phyloP scores from a whole-genome alignment of 2,888 invertebrate species.

The Griposia aprilina region DNA sequence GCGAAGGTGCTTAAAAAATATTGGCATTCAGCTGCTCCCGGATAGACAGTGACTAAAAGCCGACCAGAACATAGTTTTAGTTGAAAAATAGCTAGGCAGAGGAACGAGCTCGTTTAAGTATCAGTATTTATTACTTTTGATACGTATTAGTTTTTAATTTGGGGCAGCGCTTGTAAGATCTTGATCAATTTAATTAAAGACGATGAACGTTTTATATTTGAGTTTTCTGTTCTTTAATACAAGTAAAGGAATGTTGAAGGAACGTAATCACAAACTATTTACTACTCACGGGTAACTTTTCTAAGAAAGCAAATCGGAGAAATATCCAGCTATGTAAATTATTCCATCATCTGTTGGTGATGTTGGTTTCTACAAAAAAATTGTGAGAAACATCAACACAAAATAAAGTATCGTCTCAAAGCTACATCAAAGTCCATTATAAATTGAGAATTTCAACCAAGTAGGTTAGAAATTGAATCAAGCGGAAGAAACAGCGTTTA shows the following conservation, averaged over 20 bases:
- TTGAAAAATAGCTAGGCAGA: not conserved
- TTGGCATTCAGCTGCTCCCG: not conserved
- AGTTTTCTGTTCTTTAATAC: not conserved
- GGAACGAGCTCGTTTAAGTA: too few species aligned
- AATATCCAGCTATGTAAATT: not conserved
- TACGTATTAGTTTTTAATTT: not conserved
- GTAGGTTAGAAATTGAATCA: conserved; percentile 61
- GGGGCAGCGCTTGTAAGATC: not conserved
- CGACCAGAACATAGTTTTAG: not conserved
- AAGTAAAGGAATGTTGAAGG: not conserved
- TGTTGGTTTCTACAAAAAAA: conserved; percentile 15
- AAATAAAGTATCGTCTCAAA: conserved; percentile 22
- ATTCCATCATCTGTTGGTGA: not conserved
- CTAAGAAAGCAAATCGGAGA: not conserved
- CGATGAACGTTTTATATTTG: not conserved
- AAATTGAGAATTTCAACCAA: conserved; percentile 43
- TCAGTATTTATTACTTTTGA: not conserved
- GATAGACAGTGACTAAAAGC: not conserved
- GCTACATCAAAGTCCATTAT: conserved; percentile 12
- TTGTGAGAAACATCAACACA: conserved; percentile 18
- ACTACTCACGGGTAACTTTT: not conserved
- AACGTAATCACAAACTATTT: not conserved
- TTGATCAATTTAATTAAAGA: not conserved
- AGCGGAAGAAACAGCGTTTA: conserved; percentile 61
- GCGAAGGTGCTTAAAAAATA: not conserved